phyloP scores from a whole-genome alignment of 2,113 vertebrate species.

The Seriola dumerili region DNA sequence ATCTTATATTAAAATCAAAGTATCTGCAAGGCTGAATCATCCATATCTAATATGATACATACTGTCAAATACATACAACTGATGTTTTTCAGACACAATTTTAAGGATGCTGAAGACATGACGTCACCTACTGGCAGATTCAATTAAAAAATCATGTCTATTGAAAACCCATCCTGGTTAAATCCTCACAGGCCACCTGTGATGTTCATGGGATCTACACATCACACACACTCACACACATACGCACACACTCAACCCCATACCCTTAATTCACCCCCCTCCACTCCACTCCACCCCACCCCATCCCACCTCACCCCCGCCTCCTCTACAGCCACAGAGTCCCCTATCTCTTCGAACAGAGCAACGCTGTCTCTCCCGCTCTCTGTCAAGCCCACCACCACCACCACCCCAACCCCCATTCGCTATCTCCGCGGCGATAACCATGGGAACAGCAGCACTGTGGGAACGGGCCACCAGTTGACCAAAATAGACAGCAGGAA shows the following conservation, averaged over 20 bases:
- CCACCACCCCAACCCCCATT: constrained; percentile 60
- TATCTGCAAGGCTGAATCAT: not conserved
- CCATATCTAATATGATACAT: not conserved
- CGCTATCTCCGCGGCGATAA: constrained; percentile 86
- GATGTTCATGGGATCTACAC: constrained; percentile 78
- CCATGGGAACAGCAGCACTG: constrained; percentile 88
- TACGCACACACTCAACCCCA: constrained; percentile 48
- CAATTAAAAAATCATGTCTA: constrained; percentile 38
- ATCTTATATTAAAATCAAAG: not conserved
- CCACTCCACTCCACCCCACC: not conserved
- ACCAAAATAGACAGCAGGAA: constrained; percentile 87
- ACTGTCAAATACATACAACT: not conserved
- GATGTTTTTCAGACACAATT: not conserved
- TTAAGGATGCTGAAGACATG: not conserved
- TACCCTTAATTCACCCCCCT: constrained; percentile 56
- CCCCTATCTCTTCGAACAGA: constrained; percentile 84
- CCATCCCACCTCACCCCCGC: constrained; percentile 48
- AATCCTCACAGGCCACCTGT: constrained; percentile 68
- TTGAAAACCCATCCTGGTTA: constrained; percentile 5
- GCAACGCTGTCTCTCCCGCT: constrained; percentile 83
- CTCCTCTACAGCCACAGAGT: constrained; percentile 73
- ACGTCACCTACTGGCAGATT: constrained; percentile 11
- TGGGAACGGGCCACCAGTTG: constrained; percentile 86
- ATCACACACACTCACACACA: constrained; percentile 73
- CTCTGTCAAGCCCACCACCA: constrained; percentile 79